Percentiles rank a stretch among this genome's conserved stretches.
Evolutionary conservation across 2,113 vertebrate species (phyloP).

Genomic region (Setophaga petechia): DNA sequence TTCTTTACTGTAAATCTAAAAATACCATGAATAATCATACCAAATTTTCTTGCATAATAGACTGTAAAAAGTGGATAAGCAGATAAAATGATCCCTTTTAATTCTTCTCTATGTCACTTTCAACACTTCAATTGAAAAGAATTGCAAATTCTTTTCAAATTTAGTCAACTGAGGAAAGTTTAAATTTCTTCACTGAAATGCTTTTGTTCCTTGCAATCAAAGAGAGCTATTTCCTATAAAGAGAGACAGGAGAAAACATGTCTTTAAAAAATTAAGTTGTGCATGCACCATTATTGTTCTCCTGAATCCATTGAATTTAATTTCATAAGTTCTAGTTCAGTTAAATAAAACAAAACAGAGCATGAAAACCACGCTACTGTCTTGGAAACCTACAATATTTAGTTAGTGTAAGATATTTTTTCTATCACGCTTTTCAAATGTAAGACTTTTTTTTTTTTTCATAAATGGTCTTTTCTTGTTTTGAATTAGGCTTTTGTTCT

Average conservation of each 20-base stretch:
- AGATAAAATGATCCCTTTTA: background rate
- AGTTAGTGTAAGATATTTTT: background rate
- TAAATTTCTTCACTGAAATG: background rate
- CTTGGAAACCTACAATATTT: constrained; percentile 20
- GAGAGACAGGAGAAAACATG: background rate
- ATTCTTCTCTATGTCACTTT: background rate
- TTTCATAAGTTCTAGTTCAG: background rate
- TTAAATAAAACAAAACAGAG: background rate
- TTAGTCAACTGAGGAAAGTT: background rate
- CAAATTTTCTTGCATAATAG: background rate
- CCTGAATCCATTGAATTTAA: background rate
- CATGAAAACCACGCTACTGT: background rate
- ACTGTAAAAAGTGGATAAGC: background rate
- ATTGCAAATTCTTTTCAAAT: background rate
- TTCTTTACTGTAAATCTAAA: background rate
- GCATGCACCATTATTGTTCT: background rate
- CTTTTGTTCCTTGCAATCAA: background rate
- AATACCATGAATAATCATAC: background rate
- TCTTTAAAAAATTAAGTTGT: background rate
- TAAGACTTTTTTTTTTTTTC: background rate
- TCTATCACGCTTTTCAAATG: background rate
- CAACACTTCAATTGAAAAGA: background rate
- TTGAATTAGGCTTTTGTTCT: background rate
- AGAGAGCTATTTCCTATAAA: background rate
- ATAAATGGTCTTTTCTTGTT: background rate